Conservation (phyloP, 2,888 invertebrate genomes). For the Heteromurus nitidus region DNA sequence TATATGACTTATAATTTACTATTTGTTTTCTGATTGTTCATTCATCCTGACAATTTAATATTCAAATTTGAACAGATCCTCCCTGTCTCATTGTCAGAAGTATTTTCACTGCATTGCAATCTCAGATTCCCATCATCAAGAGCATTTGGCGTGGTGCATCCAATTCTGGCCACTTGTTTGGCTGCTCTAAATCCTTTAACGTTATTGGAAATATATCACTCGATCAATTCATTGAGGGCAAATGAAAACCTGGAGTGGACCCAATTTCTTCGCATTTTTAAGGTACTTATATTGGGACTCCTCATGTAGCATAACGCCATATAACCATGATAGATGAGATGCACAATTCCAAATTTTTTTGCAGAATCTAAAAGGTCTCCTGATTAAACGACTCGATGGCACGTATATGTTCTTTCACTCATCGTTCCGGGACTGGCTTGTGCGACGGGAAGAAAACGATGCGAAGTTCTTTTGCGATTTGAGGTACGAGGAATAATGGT, state of each 20-base stretch:
- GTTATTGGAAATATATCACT: constrained; percentile 92
- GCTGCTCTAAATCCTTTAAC: constrained; percentile 94
- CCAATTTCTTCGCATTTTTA: constrained; percentile 92
- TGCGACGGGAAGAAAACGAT: constrained; percentile 87
- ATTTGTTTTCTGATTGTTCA: no score
- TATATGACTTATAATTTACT: no score
- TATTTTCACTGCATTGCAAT: constrained; percentile 94
- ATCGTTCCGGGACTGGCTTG: constrained; percentile 97
- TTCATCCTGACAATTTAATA: no score
- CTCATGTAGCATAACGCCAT: constrained; percentile 3
- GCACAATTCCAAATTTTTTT: constrained; percentile 61
- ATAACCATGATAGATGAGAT: constrained; percentile 7
- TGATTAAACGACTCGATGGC: constrained; percentile 92
- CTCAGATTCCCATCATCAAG: constrained; percentile 90
- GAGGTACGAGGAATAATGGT: constrained; percentile 75
- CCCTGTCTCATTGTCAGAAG: constrained; percentile 90
- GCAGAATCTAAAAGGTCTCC: constrained; percentile 86
- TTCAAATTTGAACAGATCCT: no score
- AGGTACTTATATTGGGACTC: constrained; percentile 76
- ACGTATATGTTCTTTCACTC: constrained; percentile 99
- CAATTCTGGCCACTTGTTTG: constrained; percentile 91
- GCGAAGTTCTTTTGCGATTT: constrained; percentile 94
- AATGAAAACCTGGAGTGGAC: constrained; percentile 90
- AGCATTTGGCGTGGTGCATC: constrained; percentile 92
- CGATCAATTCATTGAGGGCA: constrained; percentile 89